These are phyloP conservation scores for Dromaius novaehollandiae DNA, from an alignment of 2,113 vertebrate species.

Conservation along the genomic window DNA sequence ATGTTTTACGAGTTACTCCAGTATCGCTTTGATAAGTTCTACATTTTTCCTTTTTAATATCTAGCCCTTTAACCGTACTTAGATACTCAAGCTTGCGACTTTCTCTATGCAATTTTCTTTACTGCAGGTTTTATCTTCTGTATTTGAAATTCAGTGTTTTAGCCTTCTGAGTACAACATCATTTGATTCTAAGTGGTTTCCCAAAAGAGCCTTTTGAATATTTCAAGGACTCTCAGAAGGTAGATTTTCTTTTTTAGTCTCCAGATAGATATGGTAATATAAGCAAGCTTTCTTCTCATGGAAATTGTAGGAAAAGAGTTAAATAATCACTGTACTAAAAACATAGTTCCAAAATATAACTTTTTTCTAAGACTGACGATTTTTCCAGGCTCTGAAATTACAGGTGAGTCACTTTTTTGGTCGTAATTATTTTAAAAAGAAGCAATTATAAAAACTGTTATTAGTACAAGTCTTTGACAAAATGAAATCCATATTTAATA, in stretches of 20 bases:
- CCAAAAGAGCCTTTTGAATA: not conserved
- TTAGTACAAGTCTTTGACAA: not conserved
- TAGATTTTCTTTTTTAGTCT: not conserved
- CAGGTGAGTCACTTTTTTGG: not conserved
- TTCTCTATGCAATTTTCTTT: not conserved
- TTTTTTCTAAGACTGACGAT: not conserved
- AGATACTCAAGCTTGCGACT: not conserved
- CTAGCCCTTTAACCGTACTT: not conserved
- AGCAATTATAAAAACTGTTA: conserved; percentile 6
- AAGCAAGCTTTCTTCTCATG: not conserved
- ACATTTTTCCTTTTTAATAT: not conserved
- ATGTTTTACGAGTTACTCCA: not conserved
- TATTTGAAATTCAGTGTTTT: not conserved
- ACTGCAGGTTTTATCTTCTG: not conserved
- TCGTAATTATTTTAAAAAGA: not conserved
- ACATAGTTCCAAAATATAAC: not conserved
- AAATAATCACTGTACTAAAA: not conserved
- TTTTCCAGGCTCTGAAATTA: not conserved
- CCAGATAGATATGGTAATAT: not conserved
- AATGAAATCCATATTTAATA: not conserved
- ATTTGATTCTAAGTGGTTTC: not conserved
- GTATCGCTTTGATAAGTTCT: not conserved
- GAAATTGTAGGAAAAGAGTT: not conserved
- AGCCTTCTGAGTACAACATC: not conserved
- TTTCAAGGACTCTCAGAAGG: not conserved